Evolutionary conservation across 1,140 invertebrate genomes (phyloP).

Genomic region (Saccostrea echinata): DNA sequence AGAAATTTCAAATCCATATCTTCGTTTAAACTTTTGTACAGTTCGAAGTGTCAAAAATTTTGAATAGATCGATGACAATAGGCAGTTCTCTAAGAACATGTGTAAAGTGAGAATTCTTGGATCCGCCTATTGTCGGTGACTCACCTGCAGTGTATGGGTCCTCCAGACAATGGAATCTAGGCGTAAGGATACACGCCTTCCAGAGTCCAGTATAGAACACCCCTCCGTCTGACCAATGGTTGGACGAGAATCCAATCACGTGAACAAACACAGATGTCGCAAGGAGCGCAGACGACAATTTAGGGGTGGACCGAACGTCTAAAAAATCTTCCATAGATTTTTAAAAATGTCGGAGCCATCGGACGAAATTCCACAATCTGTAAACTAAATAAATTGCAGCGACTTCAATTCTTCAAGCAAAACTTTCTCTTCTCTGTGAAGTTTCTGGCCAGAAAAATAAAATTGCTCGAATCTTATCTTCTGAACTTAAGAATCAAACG

Average conservation of each 20-base stretch:
- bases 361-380: background rate
- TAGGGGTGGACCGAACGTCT: slow-evolving; percentile 17
- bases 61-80: no score
- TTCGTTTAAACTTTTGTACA: no score
- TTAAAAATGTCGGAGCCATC: background rate
- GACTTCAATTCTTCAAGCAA: background rate
- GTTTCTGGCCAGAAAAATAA: background rate
- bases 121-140: no score
- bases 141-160: slow-evolving; percentile 13
- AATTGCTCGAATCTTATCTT: slow-evolving; percentile 16
- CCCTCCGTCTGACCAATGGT: slow-evolving; percentile 28
- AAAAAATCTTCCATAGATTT: slow-evolving; percentile 26
- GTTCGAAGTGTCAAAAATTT: no score
- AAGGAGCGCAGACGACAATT: slow-evolving; percentile 18
- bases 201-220: slow-evolving; percentile 11
- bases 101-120: no score
- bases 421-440: background rate
- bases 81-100: no score
- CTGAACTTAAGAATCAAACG: slow-evolving; percentile 5
- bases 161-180: background rate
- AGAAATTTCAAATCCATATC: no score
- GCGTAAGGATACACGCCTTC: background rate
- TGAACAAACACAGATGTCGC: slow-evolving; percentile 23
- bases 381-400: background rate
- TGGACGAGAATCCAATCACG: slow-evolving; percentile 36